phyloP scores from a whole-genome alignment of 2,797 vertebrate species.

The Eremophila alpestris region DNA sequence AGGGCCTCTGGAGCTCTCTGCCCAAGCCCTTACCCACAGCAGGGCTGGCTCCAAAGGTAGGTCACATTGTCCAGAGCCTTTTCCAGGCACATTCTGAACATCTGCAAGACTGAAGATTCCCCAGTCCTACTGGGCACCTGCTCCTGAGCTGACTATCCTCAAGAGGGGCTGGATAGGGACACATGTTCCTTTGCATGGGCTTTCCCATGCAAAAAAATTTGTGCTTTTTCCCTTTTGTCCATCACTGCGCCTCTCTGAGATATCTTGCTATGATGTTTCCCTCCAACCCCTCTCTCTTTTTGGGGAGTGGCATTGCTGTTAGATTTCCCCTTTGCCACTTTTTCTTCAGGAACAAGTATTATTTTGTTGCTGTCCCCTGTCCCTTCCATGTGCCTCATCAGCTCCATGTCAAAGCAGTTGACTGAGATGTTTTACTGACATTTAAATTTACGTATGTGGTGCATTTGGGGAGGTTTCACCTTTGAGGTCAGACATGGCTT shows the following conservation, averaged over 20 bases:
- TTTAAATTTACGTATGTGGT: neutral
- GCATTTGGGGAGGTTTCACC: neutral
- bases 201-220: neutral
- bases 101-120: neutral
- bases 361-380: neutral
- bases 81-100: neutral
- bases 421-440: neutral
- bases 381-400: neutral
- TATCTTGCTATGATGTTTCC: neutral
- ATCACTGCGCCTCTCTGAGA: neutral
- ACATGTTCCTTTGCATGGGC: neutral
- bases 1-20: neutral
- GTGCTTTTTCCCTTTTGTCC: neutral
- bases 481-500: neutral
- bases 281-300: neutral
- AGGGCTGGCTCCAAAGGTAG: neutral
- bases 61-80: neutral
- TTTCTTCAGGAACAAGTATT: neutral
- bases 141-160: neutral
- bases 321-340: neutral
- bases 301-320: neutral
- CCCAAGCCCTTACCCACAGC: neutral
- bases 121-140: neutral
- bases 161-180: neutral
- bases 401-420: neutral